Evolutionary conservation across 1,140 invertebrate genomes (phyloP), one percentile per base, ranked within the genome.

Genomic region (Euwallacea fornicatus): DNA sequence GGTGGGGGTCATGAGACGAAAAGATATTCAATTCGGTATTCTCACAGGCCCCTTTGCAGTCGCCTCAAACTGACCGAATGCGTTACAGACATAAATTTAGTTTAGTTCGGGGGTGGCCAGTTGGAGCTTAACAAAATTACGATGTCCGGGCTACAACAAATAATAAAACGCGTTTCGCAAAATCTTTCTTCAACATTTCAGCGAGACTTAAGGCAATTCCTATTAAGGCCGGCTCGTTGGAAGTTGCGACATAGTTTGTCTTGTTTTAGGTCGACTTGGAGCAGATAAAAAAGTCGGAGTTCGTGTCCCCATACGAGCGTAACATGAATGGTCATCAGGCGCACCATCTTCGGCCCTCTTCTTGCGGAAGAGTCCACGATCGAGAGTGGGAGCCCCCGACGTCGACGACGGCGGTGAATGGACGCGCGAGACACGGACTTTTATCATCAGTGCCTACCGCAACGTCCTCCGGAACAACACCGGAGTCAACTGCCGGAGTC

Each of bases 331-430:
- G 76, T 65, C 73, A 61, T 65, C 72, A 66, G 61, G 72, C 68
- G 41, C 74, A 73, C 54, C 72, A 75, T 46, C 69, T 74, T 43
- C 61, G 64, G 65, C 59, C 77, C 58, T 75, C 75, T 55, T 71
- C 70, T 68, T 75, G 74, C 72, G 74, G 74, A 73, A 75, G 76
- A 74, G 16, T 67, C 41, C 71, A 75, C 65, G 75, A 71, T 46
- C 64, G 71, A 62, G 80, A 81, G 80, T 80, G 80, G 79, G 79
- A 80, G 78, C 74, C 65, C 65, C 55, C 77, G 46, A 68, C 72
- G 74, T 73, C 67, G 63, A 61, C 21, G 21, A 33, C 21, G 21
- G 74, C 72, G 74, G 74, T 70, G 63, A 61, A 61, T 59, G 61
- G 64, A 65, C 71, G 71, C 42, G 54, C 66, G 58, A 63, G 33